Base-by-base conservation (phyloP, 2,888 invertebrate species). In the Lutraria lutraria region DNA sequence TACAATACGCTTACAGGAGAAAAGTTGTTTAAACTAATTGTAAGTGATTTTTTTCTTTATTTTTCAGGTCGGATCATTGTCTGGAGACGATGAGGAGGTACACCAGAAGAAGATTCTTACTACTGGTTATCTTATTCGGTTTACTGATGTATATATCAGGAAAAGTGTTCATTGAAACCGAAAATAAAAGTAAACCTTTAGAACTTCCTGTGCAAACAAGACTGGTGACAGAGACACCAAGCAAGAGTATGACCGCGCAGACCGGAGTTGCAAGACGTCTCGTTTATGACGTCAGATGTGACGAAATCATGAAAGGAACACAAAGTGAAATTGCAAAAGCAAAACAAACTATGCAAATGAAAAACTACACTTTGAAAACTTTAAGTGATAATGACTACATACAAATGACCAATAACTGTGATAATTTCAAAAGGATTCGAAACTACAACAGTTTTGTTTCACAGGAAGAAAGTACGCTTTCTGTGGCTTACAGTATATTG, bases 401-500 rank as follows among this genome's bases (percentile, higher is more conserved):
- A 21, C 83, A 93, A 16, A 84, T 94, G 89, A 91, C 94, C n/a
- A 79, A 86, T 16, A 91, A 95, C 86, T 95, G 95, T 91, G 91
- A 86, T 13, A 83, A 53, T 19, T 95, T 95, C 82, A 91, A 88
- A 87, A 53, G 34, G 16, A 83, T 85, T 0, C 82, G 94, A 25
- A 93, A 93, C 12, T 95, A 95, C 56, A 29, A 76, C 19, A 88
- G 63, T 13, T 79, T 68, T 56, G 54, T 81, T 12, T 52, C 90
- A 6, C 82, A 88, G 13, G 76, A 86, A 52, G 95, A 94, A 79
- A 88, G 83, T 19, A 87, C 93, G 3, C 96, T 95, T 89, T 95
- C 96, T 0, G 93, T 96, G 10, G 96, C 96, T 0, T 96, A 93
- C 86, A 96, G 94, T 85, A 94, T 96, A 43, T 81, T 96, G 0